Conservation (phyloP, 2,888 invertebrate genomes). For the Leptopilina syphax region DNA sequence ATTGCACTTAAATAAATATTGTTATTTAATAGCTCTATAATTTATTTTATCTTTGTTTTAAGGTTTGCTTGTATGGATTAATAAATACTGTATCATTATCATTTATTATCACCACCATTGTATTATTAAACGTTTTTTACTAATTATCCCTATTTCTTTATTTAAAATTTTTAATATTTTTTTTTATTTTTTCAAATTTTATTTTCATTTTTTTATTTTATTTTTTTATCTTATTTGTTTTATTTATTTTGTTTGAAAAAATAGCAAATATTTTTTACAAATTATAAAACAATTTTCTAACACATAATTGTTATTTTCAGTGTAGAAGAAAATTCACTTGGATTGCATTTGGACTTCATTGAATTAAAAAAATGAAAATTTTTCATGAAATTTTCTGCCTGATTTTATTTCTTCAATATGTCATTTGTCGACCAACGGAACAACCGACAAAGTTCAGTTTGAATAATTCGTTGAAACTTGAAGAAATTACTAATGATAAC, state of each 20-base stretch:
- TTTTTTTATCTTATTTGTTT: too few relatives aligned
- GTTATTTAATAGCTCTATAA: too few relatives aligned
- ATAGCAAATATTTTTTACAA: too few relatives aligned
- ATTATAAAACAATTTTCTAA: not conserved
- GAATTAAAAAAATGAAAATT: conserved; percentile 44
- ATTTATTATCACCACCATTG: too few relatives aligned
- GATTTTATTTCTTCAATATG: conserved; percentile 47
- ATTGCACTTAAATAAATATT: not conserved
- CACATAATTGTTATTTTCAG: not conserved
- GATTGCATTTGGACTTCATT: not conserved
- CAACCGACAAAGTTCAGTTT: conserved; percentile 65
- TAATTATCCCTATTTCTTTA: too few relatives aligned
- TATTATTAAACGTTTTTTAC: too few relatives aligned
- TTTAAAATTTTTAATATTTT: too few relatives aligned
- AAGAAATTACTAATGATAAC: conserved; percentile 42
- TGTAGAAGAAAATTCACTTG: not conserved
- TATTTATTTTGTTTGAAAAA: too few relatives aligned
- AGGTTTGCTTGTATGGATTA: not conserved
- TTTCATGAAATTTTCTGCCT: conserved; percentile 47
- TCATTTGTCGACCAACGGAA: conserved; percentile 59
- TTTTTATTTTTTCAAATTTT: too few relatives aligned
- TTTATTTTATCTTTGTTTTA: not conserved
- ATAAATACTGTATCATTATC: too few relatives aligned
- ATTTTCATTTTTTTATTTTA: too few relatives aligned
- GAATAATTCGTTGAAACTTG: conserved; percentile 44